phyloP scores from a whole-genome alignment of 2,888 invertebrate genomes.

The Acholoe squamosa region DNA sequence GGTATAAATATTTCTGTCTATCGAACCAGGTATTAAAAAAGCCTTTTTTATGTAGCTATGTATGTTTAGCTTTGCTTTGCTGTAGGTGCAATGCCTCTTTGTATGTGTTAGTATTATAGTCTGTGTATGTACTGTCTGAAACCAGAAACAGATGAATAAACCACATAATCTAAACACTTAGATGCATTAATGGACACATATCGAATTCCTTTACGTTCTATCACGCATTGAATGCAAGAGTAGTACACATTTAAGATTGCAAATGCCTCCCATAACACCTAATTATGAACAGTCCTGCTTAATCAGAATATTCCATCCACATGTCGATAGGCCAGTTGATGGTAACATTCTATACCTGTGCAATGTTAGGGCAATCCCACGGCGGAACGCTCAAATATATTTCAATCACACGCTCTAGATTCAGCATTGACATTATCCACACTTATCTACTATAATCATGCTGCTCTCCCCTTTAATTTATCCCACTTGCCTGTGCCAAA shows the following conservation, averaged over 20 bases:
- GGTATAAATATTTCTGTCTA: no score
- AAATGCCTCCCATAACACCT: neutral
- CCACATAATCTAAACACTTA: neutral
- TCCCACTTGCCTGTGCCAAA: neutral
- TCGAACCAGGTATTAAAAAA: no score
- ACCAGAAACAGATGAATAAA: no score
- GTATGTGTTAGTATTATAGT: neutral
- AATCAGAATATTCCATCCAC: neutral
- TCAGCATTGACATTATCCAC: neutral
- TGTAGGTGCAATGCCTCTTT: neutral
- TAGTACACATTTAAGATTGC: neutral
- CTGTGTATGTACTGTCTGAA: no score
- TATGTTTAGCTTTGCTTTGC: slow-evolving; percentile 37
- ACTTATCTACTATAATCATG: neutral
- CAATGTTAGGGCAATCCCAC: neutral
- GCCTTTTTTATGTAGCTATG: neutral
- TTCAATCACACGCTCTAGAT: neutral
- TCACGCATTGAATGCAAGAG: neutral
- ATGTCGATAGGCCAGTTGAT: neutral
- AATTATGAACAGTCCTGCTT: slow-evolving; percentile 5
- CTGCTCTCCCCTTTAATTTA: neutral
- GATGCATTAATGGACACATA: neutral
- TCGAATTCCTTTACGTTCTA: neutral
- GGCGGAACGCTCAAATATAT: no score
- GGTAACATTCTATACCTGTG: neutral